Evolutionary conservation across 2,113 vertebrate species (phyloP), one percentile per base, ranked within the genome.

Genomic region (Morone saxatilis): DNA sequence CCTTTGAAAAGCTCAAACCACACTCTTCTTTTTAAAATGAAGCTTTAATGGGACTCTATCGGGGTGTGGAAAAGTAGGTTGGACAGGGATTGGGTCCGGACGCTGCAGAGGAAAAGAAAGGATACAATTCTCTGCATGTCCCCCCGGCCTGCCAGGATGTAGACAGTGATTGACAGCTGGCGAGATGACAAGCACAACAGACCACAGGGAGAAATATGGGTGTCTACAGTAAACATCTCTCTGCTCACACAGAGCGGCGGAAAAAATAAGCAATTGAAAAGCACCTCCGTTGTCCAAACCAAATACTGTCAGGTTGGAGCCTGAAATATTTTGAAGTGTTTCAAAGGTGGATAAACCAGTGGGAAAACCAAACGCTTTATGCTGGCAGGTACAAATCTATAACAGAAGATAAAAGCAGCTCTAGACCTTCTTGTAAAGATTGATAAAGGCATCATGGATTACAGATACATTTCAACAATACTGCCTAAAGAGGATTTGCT

Each of bases 161-260:
- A 47, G 82, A 76, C 65, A 20, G 62, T 93, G 92, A 94, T 81
- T 94, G 93, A 92, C 93, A 93, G 92, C 63, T 83, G 70, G 78
- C 1, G 56, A 86, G 83, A 89, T 85, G 91, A 91, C 83, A 82
- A 90, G 67, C 87, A 87, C 71, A 70, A 65, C 76, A 81, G 71
- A 83, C 68, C 78, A 61, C 54, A 68, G 85, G 85, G 59, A 69
- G 78, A 86, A 72, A 85, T 76, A 80, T 51, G 73, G 61, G 25
- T 22, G 79, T 83, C 76, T 53, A 70, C 72, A 77, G 76, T 70
- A 90, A 90, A 90, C 83, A 89, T 45, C 60, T 17, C 73, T 63
- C 60, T 14, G 36, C 71, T 69, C 71, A 68, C 71, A 86, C 66
- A 59, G 50, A 76, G 78, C 1, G 38, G 22, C 1, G 14, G 31